These are phyloP conservation scores for Balaeniceps rex DNA, from an alignment of 2,113 vertebrate species.

Conservation along the genomic window DNA sequence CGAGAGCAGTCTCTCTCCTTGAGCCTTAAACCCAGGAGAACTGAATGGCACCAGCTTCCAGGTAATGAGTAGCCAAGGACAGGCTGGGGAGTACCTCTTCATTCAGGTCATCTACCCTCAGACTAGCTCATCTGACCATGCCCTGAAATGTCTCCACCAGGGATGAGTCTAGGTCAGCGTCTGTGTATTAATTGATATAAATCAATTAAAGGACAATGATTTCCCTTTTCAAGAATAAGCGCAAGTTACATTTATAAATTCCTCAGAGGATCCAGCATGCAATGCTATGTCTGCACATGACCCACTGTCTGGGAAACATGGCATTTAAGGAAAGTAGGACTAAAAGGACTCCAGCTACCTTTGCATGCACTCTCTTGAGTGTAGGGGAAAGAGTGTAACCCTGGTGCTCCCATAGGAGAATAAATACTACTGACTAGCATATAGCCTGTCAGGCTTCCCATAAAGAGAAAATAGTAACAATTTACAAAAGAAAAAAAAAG, in stretches of 20 bases:
- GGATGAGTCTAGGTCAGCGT: not conserved
- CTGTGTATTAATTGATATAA: not conserved
- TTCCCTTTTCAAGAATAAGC: not conserved
- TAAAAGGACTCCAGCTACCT: not conserved
- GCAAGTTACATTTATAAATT: not conserved
- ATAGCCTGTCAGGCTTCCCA: not conserved
- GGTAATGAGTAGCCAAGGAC: not conserved
- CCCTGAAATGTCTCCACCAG: not conserved
- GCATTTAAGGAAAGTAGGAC: not conserved
- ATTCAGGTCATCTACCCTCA: not conserved
- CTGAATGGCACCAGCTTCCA: not conserved
- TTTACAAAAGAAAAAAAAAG: not conserved
- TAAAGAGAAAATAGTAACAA: not conserved
- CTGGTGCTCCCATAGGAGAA: not conserved
- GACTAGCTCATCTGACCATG: not conserved
- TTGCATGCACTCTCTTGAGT: not conserved
- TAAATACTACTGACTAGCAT: not conserved
- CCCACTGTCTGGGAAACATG: not conserved
- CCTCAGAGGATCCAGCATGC: not conserved
- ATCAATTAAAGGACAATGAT: not conserved
- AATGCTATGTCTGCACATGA: fast-evolving
- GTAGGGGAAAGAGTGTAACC: not conserved
- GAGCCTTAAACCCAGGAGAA: not conserved
- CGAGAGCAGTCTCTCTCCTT: not conserved
- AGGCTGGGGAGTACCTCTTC: not conserved